Evolutionary conservation across 2,888 invertebrate genomes (phyloP), one percentile per base, ranked within the genome.

Genomic region (Microplitis manilae): DNA sequence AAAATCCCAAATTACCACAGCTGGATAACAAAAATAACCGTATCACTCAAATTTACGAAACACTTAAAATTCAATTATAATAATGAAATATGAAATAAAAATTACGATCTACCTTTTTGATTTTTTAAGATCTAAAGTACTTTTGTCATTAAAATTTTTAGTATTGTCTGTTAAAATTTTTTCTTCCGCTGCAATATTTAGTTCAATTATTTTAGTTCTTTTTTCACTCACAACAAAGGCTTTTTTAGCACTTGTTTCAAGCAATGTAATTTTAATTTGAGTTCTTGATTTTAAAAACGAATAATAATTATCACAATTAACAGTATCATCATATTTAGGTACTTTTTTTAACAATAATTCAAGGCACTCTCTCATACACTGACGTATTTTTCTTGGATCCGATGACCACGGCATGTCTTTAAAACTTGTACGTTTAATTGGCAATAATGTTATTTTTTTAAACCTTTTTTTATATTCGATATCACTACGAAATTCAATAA

Each of bases 321-420:
- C n/a, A 9, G 38, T 8, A n/a, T 30, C 70, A 60, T 30, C n/a
- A 70, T n/a, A 59, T 60, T n/a, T 30, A 8, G 72, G 50, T 40
- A 41, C 30, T n/a, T 30, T 76, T 5, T 4, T n/a, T 41, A 30
- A 6, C 1, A 76, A 7, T 15, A 72, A 60, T 6, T 20, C 41
- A 7, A 60, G 9, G 17, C 75, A 73, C 38, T 77, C 72, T 15
- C 75, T 38, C 9, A 50, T 40, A 9, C 76, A 1, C 68, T 41
- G 77, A 5, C 39, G 41, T 4, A 64, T 17, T 38, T 68, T 72
- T 39, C 80, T 67, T 38, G 79, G 77, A 50, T 75, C 79, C 5
- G 6, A 5, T 6, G 30, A 20, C 20, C 70, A 59, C 4, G 62
- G 17, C 30, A 69, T 72, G 1, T 73, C 13, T 2, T 6, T 1